Conservation (phyloP, 2,888 invertebrate genomes). For the Sphaeridia pumilis region DNA sequence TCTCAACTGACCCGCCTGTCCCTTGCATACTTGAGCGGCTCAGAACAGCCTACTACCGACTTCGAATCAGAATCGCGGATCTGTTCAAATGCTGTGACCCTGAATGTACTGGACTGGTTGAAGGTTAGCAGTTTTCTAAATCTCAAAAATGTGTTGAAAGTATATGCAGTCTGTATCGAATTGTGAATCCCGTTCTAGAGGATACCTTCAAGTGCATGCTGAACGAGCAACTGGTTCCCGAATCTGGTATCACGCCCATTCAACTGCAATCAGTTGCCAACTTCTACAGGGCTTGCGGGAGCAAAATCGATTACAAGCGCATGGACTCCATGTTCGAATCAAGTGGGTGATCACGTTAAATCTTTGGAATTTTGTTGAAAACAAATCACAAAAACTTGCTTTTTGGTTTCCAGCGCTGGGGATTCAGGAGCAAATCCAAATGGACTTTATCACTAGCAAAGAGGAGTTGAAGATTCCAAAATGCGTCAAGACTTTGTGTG, state of each 20-base stretch:
- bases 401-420: slow-evolving; percentile 22
- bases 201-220: slow-evolving; percentile 32
- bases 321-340: slow-evolving; percentile 36
- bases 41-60: slow-evolving; percentile 33
- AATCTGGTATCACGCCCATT: slow-evolving; percentile 32
- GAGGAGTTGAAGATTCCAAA: slow-evolving; percentile 26
- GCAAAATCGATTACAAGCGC: slow-evolving; percentile 33
- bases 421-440: slow-evolving; percentile 35
- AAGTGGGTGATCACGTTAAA: slow-evolving; percentile 17
- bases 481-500: slow-evolving; percentile 49
- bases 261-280: slow-evolving; percentile 34
- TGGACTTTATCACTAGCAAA: slow-evolving; percentile 29
- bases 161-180: not conserved
- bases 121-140: slow-evolving; percentile 15
- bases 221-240: slow-evolving; percentile 32
- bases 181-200: slow-evolving; percentile 15
- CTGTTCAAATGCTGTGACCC: slow-evolving; percentile 34
- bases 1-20: slow-evolving; percentile 34
- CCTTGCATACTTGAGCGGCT: slow-evolving; percentile 34
- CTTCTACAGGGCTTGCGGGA: slow-evolving; percentile 33
- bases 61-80: slow-evolving; percentile 31
- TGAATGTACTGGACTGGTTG: slow-evolving; percentile 30
- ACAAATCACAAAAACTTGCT: not conserved
- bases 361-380: not conserved
- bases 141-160: not conserved